Base-by-base conservation (phyloP, 2,113 vertebrate species). In the Platysteira castanea region DNA sequence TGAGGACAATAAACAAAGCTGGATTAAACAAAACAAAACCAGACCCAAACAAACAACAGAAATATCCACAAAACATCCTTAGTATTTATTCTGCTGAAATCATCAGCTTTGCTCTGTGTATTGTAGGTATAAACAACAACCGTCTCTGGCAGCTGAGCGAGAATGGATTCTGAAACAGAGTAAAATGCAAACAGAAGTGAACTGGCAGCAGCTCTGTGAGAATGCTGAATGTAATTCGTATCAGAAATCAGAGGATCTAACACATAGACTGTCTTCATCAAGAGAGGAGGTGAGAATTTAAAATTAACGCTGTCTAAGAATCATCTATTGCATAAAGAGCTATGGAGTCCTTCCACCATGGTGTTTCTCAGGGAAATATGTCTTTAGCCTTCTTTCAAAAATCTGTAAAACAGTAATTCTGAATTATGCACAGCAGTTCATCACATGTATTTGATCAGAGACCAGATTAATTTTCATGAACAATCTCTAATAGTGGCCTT, bases 151-250 rank as follows among this genome's bases (percentile, higher is more conserved):
- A 7, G 68, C 97, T 57, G 95, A 98, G 61, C 93, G 44, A 90
- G 98, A 99, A 83, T 85, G 75, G 86, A 85, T 74, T 73, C 96
- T 99, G 52, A 98, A 99, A 81, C 98, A 97, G 33, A 98, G 90
- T 10, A 96, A 96, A 86, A 97, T 98, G 20, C 98, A 99, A 95
- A 54, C 96, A 65, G 98, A 98, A 91, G 82, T 98, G 70, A 98
- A 98, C 94, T 99, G 98, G 98, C 98, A 98, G 95, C 96, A 78
- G 18, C 96, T 97, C 60, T 98, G 95, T 63, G 98, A 99, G 39
- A 86, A 97, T 14, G 39, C 95, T 2, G 98, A 98, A 96, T 95
- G 93, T 30, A 90, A 97, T 27, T 93, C 89, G 26, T 98, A 98
- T 96, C 97, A 97, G 41, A 96, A 91, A 74, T 98, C 98, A 8